These are phyloP conservation scores for Hydrocynus forskahlii DNA, from an alignment of 2,797 vertebrate species.

Conservation along the genomic window DNA sequence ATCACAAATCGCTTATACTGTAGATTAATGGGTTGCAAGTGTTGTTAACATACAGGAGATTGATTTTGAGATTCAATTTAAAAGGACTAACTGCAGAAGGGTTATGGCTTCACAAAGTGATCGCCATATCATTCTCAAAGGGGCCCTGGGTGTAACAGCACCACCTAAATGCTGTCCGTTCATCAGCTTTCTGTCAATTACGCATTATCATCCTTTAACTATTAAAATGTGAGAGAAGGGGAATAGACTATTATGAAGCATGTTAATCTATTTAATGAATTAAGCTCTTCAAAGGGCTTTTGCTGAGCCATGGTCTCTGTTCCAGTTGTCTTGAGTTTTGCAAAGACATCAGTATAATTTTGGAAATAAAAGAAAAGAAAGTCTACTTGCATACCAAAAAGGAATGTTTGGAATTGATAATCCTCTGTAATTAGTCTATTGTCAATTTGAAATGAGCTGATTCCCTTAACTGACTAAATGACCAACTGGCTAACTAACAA, in stretches of 20 bases:
- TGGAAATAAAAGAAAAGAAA: neutral
- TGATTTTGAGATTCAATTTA: conserved; percentile 48
- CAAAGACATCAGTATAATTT: neutral
- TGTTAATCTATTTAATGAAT: neutral
- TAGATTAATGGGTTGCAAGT: conserved; percentile 71
- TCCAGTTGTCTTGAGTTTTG: neutral
- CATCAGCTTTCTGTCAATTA: neutral
- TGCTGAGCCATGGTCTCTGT: neutral
- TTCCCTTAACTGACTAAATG: no score
- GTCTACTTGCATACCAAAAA: neutral
- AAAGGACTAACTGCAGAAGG: conserved; percentile 35
- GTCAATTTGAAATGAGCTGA: neutral
- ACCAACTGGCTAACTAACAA: no score
- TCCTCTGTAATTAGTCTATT: neutral
- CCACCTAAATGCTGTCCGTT: neutral
- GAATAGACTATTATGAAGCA: neutral
- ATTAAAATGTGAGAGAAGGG: neutral
- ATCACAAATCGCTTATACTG: conserved; percentile 70
- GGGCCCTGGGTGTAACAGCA: neutral
- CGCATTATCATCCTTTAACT: conserved; percentile 1
- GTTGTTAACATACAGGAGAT: conserved; percentile 45
- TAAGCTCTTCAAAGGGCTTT: neutral
- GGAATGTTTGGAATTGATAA: neutral
- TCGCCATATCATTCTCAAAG: conserved; percentile 11
- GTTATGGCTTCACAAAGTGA: conserved; percentile 7